These are phyloP conservation scores for Zosterops borbonicus DNA, from an alignment of 2,113 vertebrate genomes.

Conservation along the genomic window DNA sequence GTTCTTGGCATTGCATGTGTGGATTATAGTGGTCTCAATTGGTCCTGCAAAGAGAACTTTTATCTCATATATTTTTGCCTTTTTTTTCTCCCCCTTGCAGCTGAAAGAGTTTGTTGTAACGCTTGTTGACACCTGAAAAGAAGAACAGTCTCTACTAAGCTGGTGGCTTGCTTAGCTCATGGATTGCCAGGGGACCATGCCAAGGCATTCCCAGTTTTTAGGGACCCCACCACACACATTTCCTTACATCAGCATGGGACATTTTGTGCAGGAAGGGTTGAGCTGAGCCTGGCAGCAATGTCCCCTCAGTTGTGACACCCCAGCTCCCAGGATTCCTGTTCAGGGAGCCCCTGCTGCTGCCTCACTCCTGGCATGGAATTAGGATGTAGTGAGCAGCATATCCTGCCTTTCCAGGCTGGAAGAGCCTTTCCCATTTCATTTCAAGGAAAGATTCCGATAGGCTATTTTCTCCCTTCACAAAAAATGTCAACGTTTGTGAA, in stretches of 20 bases:
- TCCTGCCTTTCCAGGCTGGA: neutral
- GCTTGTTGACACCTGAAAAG: neutral
- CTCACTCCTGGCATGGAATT: neutral
- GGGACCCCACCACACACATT: fast-evolving
- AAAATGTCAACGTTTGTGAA: constrained; percentile 35
- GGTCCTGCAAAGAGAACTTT: fast-evolving
- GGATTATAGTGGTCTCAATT: neutral
- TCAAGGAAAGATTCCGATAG: neutral
- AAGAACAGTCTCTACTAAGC: neutral
- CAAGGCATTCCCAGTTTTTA: fast-evolving
- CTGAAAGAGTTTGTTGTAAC: neutral
- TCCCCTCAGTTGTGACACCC: too few relatives aligned
- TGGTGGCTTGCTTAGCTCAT: neutral
- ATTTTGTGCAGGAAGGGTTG: neutral
- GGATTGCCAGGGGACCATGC: neutral
- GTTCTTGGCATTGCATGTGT: neutral
- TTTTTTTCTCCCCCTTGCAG: fast-evolving
- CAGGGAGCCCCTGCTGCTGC: neutral
- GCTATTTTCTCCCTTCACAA: neutral
- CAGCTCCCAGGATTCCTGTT: neutral
- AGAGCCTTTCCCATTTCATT: neutral
- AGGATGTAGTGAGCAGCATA: neutral
- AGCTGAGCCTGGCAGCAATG: neutral
- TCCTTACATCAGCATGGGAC: fast-evolving
- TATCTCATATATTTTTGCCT: neutral